phyloP scores from a whole-genome alignment of 2,888 invertebrate species.

The Doris montereyensis region DNA sequence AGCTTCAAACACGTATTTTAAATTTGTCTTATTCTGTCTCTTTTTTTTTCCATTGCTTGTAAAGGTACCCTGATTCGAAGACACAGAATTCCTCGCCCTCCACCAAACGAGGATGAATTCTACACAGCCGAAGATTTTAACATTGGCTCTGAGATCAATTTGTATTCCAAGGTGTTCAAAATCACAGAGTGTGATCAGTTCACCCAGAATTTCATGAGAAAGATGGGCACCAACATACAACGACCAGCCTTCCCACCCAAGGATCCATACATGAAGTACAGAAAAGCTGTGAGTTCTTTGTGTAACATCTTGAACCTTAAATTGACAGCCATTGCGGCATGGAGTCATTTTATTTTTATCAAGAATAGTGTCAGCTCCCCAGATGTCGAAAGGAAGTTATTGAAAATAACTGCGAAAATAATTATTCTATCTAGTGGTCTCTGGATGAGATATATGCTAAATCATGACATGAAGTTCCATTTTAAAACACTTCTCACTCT shows the following conservation, averaged over 20 bases:
- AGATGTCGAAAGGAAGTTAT: too few species aligned
- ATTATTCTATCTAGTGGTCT: too few species aligned
- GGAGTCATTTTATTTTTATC: too few species aligned
- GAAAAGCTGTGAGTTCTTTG: conserved; percentile 65
- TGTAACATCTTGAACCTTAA: too few species aligned
- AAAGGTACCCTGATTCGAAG: conserved; percentile 87
- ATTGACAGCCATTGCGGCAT: too few species aligned
- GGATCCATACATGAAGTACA: conserved; percentile 69
- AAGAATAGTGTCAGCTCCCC: too few species aligned
- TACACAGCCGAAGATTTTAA: conserved; percentile 91
- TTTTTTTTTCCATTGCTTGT: conserved; percentile 42
- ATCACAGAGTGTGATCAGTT: conserved; percentile 90
- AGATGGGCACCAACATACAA: conserved; percentile 85
- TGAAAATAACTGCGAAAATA: too few species aligned
- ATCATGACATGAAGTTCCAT: too few species aligned
- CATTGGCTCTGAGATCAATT: conserved; percentile 82
- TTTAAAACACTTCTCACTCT: too few species aligned
- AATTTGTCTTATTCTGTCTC: not conserved
- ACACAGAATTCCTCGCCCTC: conserved; percentile 85
- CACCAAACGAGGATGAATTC: conserved; percentile 81
- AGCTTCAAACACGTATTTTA: too few species aligned
- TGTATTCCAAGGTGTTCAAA: conserved; percentile 87
- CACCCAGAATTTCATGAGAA: conserved; percentile 87
- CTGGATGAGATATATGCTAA: too few species aligned
- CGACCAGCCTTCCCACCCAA: conserved; percentile 55